Percentiles rank a stretch among this genome's conserved stretches.
Conservation (phyloP, 2,113 vertebrate species). For the Motacilla tschutschensis region DNA sequence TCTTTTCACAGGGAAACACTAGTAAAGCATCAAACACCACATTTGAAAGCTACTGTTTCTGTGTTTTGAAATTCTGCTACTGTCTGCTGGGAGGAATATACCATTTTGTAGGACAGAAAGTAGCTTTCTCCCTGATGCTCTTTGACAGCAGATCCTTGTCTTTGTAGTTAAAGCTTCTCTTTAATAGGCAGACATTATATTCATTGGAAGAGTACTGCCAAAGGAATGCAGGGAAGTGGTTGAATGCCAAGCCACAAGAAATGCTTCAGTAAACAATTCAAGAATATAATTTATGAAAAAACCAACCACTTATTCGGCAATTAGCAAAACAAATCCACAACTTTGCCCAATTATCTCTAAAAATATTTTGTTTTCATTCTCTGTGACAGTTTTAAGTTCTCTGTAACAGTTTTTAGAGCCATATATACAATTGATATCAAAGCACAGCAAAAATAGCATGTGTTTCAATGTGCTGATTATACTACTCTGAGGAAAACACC, state of each 20-base stretch:
- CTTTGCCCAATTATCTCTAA: neutral
- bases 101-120: neutral
- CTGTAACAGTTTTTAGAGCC: neutral
- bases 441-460: neutral
- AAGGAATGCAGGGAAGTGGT: neutral
- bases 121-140: neutral
- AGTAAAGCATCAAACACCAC: neutral
- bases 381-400: neutral
- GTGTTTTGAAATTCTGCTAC: neutral
- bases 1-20: neutral
- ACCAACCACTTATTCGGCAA: neutral
- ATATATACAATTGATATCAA: neutral
- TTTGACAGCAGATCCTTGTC: neutral
- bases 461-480: neutral
- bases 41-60: neutral
- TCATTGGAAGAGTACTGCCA: neutral
- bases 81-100: neutral
- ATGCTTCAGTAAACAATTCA: neutral
- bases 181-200: neutral
- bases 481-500: neutral
- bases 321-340: neutral
- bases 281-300: neutral
- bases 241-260: conserved; percentile 6
- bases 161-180: neutral
- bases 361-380: neutral